phyloP scores from a whole-genome alignment of 2,888 invertebrate species.

The Thereva unica region DNA sequence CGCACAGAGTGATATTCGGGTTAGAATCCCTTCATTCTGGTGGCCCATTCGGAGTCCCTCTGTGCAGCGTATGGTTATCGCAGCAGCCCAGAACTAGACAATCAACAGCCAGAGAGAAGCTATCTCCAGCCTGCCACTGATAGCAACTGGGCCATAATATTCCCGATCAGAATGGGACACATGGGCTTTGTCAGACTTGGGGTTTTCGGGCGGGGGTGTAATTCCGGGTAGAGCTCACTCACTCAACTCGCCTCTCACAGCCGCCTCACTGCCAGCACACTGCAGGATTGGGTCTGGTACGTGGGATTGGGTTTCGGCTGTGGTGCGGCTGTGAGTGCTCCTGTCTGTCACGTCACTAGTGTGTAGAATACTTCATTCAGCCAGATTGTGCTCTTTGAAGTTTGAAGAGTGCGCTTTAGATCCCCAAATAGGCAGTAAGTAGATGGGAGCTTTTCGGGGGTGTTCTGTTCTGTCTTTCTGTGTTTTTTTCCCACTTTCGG shows the following conservation, averaged over 20 bases:
- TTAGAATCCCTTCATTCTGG: background rate
- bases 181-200: conserved; percentile 18
- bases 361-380: background rate
- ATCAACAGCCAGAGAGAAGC: too few species aligned
- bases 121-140: too few species aligned
- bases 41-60: too few species aligned
- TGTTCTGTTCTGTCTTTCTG: too few species aligned
- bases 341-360: background rate
- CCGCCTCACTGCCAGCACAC: too few species aligned
- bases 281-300: too few species aligned
- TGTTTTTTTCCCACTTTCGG: too few species aligned
- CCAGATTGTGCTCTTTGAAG: conserved; percentile 24
- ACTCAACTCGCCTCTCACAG: too few species aligned
- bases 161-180: background rate
- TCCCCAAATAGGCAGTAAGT: background rate
- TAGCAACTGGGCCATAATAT: too few species aligned
- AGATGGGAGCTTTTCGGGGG: background rate
- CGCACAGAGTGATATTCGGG: background rate
- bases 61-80: too few species aligned
- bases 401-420: conserved; percentile 17
- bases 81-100: too few species aligned
- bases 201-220: conserved; percentile 11
- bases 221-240: conserved; percentile 2
- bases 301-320: conserved; percentile 21
- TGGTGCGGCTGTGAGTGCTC: conserved; percentile 16